Conservation (phyloP, 2,888 invertebrate genomes). For the Hemaris fuciformis region DNA sequence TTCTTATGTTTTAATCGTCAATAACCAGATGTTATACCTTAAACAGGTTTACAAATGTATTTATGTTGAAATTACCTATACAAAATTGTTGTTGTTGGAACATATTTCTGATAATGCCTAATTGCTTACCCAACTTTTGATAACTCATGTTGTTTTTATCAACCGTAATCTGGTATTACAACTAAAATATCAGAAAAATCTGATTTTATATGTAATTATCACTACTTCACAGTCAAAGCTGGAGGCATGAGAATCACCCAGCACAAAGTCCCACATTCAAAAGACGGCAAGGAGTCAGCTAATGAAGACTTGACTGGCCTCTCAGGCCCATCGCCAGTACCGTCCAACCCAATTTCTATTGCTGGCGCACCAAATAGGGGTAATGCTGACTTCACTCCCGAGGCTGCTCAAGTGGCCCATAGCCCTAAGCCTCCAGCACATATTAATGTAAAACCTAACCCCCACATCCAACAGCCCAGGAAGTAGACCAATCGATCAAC, state of each 20-base stretch:
- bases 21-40: too few relatives aligned
- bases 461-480: conserved; percentile 92
- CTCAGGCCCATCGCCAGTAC: conserved; percentile 87
- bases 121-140: background rate
- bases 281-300: conserved; percentile 82
- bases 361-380: conserved; percentile 89
- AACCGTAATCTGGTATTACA: background rate
- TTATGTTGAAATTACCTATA: too few relatives aligned
- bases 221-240: conserved; percentile 86
- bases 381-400: conserved; percentile 93
- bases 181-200: background rate
- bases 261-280: conserved; percentile 87
- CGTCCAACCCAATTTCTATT: conserved; percentile 87
- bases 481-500: conserved; percentile 81
- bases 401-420: conserved; percentile 93
- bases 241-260: conserved; percentile 96
- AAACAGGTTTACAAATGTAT: too few relatives aligned
- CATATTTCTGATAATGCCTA: too few relatives aligned
- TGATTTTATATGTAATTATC: background rate
- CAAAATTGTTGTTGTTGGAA: too few relatives aligned
- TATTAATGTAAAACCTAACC: conserved; percentile 83
- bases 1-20: too few relatives aligned
- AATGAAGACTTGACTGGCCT: conserved; percentile 88
- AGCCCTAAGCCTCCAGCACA: conserved; percentile 88
- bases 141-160: background rate